Evolutionary conservation across 2,113 vertebrate species (phyloP).

Genomic region (Cichladusa arquata): DNA sequence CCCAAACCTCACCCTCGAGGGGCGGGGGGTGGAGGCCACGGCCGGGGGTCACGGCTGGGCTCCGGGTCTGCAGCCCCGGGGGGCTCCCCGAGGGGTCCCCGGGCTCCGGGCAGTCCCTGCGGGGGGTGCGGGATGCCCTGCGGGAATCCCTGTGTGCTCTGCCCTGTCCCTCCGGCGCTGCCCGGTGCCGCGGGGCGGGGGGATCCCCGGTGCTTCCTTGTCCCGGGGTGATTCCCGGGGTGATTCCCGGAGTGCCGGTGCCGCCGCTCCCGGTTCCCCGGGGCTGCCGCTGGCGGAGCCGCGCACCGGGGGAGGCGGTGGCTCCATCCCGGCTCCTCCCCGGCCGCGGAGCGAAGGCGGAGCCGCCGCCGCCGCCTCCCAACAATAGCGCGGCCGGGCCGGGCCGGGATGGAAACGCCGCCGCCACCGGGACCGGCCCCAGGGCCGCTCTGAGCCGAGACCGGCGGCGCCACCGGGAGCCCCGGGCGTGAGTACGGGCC

Average conservation of each 20-base stretch:
- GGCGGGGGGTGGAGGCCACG: background rate
- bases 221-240: background rate
- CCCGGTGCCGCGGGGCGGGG: background rate
- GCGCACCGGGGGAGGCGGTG: background rate
- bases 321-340: background rate
- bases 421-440: background rate
- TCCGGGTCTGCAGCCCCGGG: background rate
- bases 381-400: slow-evolving; percentile 51
- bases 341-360: slow-evolving; percentile 29
- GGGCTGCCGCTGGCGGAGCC: background rate
- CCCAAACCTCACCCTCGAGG: background rate
- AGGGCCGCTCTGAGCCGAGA: background rate
- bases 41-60: background rate
- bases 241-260: background rate
- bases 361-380: slow-evolving; percentile 34
- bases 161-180: background rate
- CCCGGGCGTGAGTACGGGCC: background rate
- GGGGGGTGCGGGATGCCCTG: background rate
- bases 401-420: background rate
- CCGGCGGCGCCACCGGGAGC: background rate
- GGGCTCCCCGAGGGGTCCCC: background rate
- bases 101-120: background rate
- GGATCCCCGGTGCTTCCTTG: background rate
- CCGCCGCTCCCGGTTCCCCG: background rate
- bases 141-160: background rate